Evolutionary conservation across 2,888 invertebrate species (phyloP), one percentile per base, ranked within the genome.

Genomic region (Geotrupes spiniger): DNA sequence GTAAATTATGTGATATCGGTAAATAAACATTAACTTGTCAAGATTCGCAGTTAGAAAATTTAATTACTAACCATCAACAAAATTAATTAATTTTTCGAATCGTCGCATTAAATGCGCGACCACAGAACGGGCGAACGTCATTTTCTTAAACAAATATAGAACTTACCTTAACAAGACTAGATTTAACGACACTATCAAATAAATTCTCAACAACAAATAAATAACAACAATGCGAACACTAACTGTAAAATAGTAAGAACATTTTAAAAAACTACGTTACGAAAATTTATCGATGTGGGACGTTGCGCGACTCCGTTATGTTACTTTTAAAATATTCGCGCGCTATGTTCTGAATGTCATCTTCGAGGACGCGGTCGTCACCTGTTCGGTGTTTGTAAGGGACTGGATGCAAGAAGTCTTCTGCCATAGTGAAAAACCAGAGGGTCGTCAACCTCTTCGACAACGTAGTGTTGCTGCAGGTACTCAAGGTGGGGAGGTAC

Each of bases 401-500:
- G 61, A 70, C 70, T 70, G 66, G n/a, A 59, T 59, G 52, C 47
- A 57, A 64, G 64, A 64, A 63, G 65, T 63, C 61, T 61, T 63
- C 65, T 66, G 65, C 67, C 65, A 69, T 68, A 66, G 63, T 68
- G 63, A 65, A 64, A 67, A 68, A 61, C 62, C 59, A 56, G 58
- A 56, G 64, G 68, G 63, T 68, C 70, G 62, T 60, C 65, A 62
- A 70, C 66, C 69, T 67, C 62, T 58, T 61, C 59, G 58, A 57
- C 58, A 57, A 61, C 58, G 59, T 63, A 61, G 60, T 62, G 62
- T 60, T 62, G 66, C 61, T 68, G 66, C 65, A 66, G 66, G 67
- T 64, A 64, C 54, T 60, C 58, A 60, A 57, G 68, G 62, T 46
- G 70, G 70, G 69, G 68, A 69, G 59, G 61, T 69, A 69, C 70